Percentiles rank a stretch among this genome's conserved stretches.
Evolutionary conservation across 1,140 invertebrate genomes (phyloP).

Genomic region (Antheraea pernyi): DNA sequence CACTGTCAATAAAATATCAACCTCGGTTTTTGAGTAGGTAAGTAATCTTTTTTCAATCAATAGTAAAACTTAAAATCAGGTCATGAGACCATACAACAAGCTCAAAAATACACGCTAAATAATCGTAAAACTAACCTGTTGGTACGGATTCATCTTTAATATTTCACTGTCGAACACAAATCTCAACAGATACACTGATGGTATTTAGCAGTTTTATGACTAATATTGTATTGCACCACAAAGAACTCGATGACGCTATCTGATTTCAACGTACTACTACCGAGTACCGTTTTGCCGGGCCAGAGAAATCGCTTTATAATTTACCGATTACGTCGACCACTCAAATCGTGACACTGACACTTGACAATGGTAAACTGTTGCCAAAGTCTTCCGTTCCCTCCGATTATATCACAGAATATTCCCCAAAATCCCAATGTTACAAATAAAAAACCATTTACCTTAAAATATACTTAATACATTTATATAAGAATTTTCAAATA

Average conservation of each 20-base stretch:
- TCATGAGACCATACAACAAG: constrained; percentile 22
- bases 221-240: background rate
- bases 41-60: constrained; percentile 13
- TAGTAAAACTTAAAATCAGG: constrained; percentile 3
- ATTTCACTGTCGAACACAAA: background rate
- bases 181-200: background rate
- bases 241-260: background rate
- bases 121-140: constrained; percentile 58
- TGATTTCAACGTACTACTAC: background rate
- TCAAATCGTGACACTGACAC: background rate
- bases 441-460: no score
- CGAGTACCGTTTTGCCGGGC: background rate
- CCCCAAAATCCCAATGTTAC: no score
- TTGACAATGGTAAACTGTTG: background rate
- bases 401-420: no score
- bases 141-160: constrained; percentile 70
- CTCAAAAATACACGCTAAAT: constrained; percentile 17
- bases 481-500: no score
- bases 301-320: background rate
- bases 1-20: background rate
- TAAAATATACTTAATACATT: no score
- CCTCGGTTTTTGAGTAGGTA: background rate
- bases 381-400: no score
- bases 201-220: background rate
- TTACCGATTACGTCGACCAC: background rate